Evolutionary conservation across 2,113 vertebrate genomes (phyloP).

Genomic region (Muscicapa adusta): DNA sequence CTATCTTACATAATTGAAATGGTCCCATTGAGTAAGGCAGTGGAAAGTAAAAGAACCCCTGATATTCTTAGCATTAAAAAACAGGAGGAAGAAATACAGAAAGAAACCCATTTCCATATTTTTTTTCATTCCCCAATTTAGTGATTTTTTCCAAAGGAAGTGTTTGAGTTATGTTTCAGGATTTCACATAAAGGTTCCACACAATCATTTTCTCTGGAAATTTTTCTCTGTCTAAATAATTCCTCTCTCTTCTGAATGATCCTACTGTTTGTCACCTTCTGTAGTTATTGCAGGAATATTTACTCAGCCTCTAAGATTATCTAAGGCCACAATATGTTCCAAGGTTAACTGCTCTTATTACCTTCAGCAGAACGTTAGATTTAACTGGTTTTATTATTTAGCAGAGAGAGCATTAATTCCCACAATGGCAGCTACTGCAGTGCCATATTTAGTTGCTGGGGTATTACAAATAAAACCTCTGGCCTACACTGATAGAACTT

Average conservation of each 20-base stretch:
- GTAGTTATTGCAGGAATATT: neutral
- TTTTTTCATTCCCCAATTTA: neutral
- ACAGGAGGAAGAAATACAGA: neutral
- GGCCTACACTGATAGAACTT: neutral
- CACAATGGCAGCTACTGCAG: neutral
- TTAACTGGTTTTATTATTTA: neutral
- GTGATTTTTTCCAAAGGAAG: neutral
- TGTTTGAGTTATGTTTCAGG: neutral
- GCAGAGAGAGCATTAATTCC: neutral
- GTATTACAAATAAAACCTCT: neutral
- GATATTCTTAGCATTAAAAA: constrained; percentile 7
- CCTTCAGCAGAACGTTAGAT: neutral
- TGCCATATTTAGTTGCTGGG: neutral
- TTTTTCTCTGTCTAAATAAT: neutral
- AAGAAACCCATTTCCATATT: neutral
- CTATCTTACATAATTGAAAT: constrained; percentile 15
- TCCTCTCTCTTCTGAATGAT: neutral
- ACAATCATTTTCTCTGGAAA: neutral
- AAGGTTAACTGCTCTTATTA: neutral
- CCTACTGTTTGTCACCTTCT: neutral
- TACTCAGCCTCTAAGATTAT: neutral
- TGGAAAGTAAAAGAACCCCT: neutral
- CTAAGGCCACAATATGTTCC: neutral
- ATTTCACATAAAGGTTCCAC: neutral
- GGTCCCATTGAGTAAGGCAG: neutral